phyloP scores from a whole-genome alignment of 2,797 vertebrate species.

The Argyrosomus regius region DNA sequence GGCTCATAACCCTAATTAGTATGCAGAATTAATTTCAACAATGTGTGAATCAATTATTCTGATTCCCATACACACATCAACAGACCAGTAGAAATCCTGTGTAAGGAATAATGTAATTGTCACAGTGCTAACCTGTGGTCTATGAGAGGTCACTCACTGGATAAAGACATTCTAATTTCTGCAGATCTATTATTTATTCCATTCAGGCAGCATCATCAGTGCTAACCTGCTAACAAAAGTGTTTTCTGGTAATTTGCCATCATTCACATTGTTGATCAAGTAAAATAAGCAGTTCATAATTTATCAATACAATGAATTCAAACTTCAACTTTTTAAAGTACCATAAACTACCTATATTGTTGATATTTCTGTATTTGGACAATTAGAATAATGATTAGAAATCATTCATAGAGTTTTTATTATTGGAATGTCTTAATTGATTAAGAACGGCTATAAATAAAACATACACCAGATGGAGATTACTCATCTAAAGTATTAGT shows the following conservation, averaged over 20 bases:
- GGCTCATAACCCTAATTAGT: conserved; percentile 6
- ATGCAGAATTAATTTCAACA: background rate
- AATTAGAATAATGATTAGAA: background rate
- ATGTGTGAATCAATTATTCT: background rate
- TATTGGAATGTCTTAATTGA: too few relatives aligned
- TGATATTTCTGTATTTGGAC: too few relatives aligned
- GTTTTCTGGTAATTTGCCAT: background rate
- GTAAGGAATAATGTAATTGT: background rate
- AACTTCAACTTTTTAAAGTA: background rate
- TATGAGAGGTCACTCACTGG: background rate
- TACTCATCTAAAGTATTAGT: too few relatives aligned
- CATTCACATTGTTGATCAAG: background rate
- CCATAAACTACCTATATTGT: too few relatives aligned
- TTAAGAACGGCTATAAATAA: too few relatives aligned
- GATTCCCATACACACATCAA: background rate
- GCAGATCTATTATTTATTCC: too few relatives aligned
- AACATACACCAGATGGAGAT: too few relatives aligned
- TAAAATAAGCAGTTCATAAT: background rate
- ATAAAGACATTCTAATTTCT: too few relatives aligned
- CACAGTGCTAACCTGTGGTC: background rate
- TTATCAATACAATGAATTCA: background rate
- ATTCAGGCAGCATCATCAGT: too few relatives aligned
- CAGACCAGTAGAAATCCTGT: background rate
- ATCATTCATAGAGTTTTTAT: too few relatives aligned
- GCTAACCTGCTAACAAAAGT: background rate